Evolutionary conservation across 2,113 vertebrate species (phyloP).

Genomic region (Cephalopterus ornatus): DNA sequence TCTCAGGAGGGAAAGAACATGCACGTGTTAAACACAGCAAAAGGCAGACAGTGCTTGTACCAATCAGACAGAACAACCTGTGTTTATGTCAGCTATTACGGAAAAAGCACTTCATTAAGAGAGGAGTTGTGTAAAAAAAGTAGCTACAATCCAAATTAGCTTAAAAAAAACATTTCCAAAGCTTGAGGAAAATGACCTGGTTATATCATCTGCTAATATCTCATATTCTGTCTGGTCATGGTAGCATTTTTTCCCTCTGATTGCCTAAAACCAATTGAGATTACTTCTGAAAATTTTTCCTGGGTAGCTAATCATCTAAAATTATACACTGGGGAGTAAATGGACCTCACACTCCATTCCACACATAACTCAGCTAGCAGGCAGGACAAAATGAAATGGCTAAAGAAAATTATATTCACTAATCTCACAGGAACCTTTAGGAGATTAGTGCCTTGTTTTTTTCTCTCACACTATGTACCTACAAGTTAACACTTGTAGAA

Average conservation of each 20-base stretch:
- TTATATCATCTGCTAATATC: neutral
- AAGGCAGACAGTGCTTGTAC: neutral
- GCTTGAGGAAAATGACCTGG: neutral
- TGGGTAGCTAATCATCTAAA: neutral
- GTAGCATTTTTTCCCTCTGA: neutral
- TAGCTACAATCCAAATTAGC: neutral
- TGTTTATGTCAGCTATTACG: neutral
- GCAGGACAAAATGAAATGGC: neutral
- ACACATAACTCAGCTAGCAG: neutral
- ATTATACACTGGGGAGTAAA: neutral
- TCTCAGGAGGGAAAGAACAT: neutral
- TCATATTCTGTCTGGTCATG: neutral
- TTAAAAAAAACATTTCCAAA: neutral
- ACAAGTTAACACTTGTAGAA: neutral
- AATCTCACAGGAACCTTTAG: neutral
- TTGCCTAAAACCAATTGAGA: conserved; percentile 22
- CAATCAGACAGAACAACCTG: neutral
- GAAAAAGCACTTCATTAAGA: neutral
- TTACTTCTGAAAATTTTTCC: conserved; percentile 7
- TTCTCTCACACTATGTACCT: neutral
- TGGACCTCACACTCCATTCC: neutral
- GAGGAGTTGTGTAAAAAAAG: neutral
- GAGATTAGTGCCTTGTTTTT: neutral
- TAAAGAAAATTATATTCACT: neutral
- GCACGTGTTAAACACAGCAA: neutral